A percentile compares a stretch with the other conserved stretches of the same genome.
Evolutionary conservation across 2,113 vertebrate species (phyloP).

Genomic region (Mixornis gularis): DNA sequence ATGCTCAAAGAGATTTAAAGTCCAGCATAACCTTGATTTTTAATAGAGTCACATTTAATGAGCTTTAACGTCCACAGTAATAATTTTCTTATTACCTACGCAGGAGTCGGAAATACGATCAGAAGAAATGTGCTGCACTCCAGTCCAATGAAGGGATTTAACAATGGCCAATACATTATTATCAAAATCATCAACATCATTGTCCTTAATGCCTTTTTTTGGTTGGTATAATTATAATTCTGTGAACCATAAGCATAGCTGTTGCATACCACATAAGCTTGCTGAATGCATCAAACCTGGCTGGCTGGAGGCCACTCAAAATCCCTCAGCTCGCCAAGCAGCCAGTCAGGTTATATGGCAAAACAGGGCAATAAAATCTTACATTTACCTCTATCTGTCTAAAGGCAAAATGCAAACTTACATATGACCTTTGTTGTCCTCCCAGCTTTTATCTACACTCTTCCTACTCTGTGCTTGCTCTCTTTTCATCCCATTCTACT

Average conservation of each 20-base stretch:
- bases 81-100: conserved; percentile 67
- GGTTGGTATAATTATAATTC: conserved; percentile 47
- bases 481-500: background rate
- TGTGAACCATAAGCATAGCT: conserved; percentile 21
- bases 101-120: conserved; percentile 39
- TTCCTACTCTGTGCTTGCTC: background rate
- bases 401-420: conserved; percentile 16
- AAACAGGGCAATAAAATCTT: background rate
- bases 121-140: conserved; percentile 26
- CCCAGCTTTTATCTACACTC: background rate
- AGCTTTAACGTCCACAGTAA: conserved; percentile 66
- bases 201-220: conserved; percentile 55
- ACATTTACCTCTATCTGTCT: background rate
- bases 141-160: conserved; percentile 30
- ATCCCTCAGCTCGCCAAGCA: background rate
- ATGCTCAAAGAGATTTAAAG: conserved; percentile 67
- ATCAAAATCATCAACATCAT: conserved; percentile 58
- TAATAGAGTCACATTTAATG: conserved; percentile 73
- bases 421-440: background rate
- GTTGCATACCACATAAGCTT: background rate
- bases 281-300: background rate
- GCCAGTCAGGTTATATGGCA: background rate
- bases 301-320: background rate
- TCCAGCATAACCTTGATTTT: conserved; percentile 69
- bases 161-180: conserved; percentile 51